Evolutionary conservation across 2,113 vertebrate species (phyloP), one percentile per base, ranked within the genome.

Genomic region (Odontophorus gujanensis): DNA sequence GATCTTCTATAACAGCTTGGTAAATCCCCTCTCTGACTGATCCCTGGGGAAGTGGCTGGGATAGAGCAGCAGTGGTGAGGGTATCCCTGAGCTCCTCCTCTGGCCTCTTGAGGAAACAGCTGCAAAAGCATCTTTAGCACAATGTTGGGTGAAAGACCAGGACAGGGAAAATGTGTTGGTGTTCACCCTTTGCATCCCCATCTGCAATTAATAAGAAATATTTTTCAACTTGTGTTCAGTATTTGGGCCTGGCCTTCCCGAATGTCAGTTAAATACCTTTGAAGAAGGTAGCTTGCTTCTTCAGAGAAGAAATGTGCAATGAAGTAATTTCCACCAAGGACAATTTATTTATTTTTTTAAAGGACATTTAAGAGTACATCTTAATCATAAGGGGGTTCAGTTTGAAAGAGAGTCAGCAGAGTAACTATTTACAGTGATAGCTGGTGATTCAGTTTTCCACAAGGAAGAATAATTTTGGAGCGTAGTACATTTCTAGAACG

Each of bases 1-100:
- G 12, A 63, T 53, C 21, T 66, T 68, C 45, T 0, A 0, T 36
- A 69, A 38, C 9, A 75, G 21, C 32, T 15, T 65, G 25, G 57
- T 28, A 78, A 75, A 53, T 47, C 7, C 47, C 36, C 3, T 9
- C 20, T 17, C 16, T 58, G 50, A 24, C 22, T 61, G 55, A 48
- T 76, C 30, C 53, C 9, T 24, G 24, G 25, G 20, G 32, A 81
- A 89, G 47, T 6, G 24, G 5, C 32, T 66, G 61, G 13, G 36
- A 51, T 43, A 58, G 47, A 51, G 32, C 42, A 78, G 32, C 11
- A 43, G 24, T 15, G 78, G 40, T 62, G 65, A 48, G 53, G 40
- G 9, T 30, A 42, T 73, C 53, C 18, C 40, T 66, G 74, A 76
- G 11, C 40, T 73, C 51, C 7, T 75, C 11, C 40, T 73, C 11